Percentiles rank a stretch among this genome's conserved stretches.
Evolutionary conservation across 2,113 vertebrate genomes (phyloP).

Genomic region (Nycticorax nycticorax): DNA sequence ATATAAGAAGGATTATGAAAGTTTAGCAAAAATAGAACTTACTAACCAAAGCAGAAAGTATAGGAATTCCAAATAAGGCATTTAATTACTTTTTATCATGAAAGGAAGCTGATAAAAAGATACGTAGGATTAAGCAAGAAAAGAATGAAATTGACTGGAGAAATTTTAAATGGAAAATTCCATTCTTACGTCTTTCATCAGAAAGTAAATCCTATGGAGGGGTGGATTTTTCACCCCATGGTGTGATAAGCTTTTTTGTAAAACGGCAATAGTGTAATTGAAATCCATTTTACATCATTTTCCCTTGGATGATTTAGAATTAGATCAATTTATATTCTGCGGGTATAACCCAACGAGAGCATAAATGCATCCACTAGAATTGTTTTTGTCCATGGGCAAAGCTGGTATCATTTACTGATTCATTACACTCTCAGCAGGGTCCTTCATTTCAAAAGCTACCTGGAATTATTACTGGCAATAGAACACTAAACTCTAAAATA

Average conservation of each 20-base stretch:
- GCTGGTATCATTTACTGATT: constrained; percentile 70
- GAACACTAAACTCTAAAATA: constrained; percentile 31
- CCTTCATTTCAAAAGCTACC: constrained; percentile 68
- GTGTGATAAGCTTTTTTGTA: constrained; percentile 31
- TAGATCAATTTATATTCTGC: constrained; percentile 66
- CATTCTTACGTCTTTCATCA: background rate
- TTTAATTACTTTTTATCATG: constrained; percentile 4
- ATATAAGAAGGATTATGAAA: background rate
- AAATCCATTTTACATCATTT: constrained; percentile 62
- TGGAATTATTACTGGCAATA: constrained; percentile 54
- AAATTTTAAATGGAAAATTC: background rate
- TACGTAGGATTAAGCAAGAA: background rate
- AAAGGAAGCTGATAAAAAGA: constrained; percentile 1
- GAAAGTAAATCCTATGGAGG: background rate
- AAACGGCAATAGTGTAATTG: constrained; percentile 49
- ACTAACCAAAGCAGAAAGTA: background rate
- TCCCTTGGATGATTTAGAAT: constrained; percentile 66
- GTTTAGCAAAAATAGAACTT: background rate
- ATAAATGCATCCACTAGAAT: constrained; percentile 31
- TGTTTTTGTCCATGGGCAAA: constrained; percentile 39
- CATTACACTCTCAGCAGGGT: constrained; percentile 67
- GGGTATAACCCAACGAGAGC: constrained; percentile 1
- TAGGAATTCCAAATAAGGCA: background rate
- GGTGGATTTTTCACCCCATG: background rate
- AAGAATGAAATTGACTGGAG: background rate